Percentiles rank a stretch among this genome's conserved stretches.
These are phyloP conservation scores for Agonopterix arenella DNA, from an alignment of 2,888 invertebrate genomes.

Conservation along the genomic window DNA sequence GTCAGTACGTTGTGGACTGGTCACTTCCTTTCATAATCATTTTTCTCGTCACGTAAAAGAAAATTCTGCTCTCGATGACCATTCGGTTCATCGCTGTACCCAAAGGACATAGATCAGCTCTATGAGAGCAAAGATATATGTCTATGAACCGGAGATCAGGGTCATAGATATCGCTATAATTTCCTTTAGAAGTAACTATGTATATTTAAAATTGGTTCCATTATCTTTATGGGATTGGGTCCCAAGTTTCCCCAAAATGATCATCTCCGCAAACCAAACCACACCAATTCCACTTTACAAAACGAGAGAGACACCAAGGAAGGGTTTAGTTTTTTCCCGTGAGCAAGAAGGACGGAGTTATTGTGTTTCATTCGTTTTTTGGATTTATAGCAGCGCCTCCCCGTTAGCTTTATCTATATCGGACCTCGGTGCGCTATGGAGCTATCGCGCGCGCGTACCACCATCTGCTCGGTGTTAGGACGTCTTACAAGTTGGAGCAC, in stretches of 20 bases:
- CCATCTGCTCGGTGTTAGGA: slow-evolving; percentile 46
- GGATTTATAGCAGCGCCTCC: slow-evolving; percentile 65
- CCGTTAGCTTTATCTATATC: slow-evolving; percentile 68
- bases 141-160: too few relatives aligned
- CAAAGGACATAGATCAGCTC: too few relatives aligned
- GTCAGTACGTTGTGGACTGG: slow-evolving; percentile 30
- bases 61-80: too few relatives aligned
- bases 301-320: slow-evolving; percentile 31
- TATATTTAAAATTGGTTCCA: too few relatives aligned
- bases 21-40: slow-evolving; percentile 9
- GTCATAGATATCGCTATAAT: too few relatives aligned
- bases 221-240: too few relatives aligned
- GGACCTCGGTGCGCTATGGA: slow-evolving; percentile 60
- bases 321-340: slow-evolving; percentile 34
- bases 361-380: slow-evolving; percentile 35
- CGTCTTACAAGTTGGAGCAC: slow-evolving; percentile 22
- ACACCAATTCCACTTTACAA: slow-evolving; percentile 19
- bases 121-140: too few relatives aligned
- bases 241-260: too few relatives aligned
- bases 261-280: slow-evolving; percentile 16
- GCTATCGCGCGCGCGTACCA: slow-evolving; percentile 49
- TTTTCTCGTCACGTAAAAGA: too few relatives aligned
- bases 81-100: too few relatives aligned
- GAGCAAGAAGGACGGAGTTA: slow-evolving; percentile 36
- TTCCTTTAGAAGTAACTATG: too few relatives aligned